These are phyloP conservation scores for Philhelius pedissequus DNA, from an alignment of 2,888 invertebrate genomes.

Conservation along the genomic window DNA sequence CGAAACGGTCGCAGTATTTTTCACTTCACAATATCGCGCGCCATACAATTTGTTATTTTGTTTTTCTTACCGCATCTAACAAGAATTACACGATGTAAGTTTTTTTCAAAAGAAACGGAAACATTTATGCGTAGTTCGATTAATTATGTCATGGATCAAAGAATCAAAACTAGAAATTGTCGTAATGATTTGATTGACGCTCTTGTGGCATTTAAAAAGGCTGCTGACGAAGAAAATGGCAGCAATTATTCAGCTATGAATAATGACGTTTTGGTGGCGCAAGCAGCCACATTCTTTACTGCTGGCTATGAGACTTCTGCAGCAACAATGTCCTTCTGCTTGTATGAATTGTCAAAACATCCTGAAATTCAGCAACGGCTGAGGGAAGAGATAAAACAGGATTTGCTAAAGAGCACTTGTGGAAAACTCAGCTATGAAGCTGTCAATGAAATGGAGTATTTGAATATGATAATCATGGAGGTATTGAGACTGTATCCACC, in stretches of 20 bases:
- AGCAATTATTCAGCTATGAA: slow-evolving; percentile 13
- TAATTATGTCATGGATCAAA: slow-evolving; percentile 74
- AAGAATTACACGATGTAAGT: slow-evolving; percentile 53
- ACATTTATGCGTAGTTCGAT: slow-evolving; percentile 75
- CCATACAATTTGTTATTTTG: slow-evolving; percentile 68
- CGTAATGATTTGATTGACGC: slow-evolving; percentile 79
- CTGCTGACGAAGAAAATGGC: slow-evolving; percentile 30
- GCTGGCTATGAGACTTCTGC: slow-evolving; percentile 78
- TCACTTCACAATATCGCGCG: slow-evolving; percentile 46
- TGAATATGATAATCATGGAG: slow-evolving; percentile 78
- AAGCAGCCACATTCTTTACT: slow-evolving; percentile 76
- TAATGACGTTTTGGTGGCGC: slow-evolving; percentile 74
- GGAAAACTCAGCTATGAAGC: slow-evolving; percentile 78
- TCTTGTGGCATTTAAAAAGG: slow-evolving; percentile 76
- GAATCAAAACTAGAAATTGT: slow-evolving; percentile 70
- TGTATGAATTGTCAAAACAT: slow-evolving; percentile 77
- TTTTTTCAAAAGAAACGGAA: slow-evolving; percentile 67
- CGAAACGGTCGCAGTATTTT: slow-evolving; percentile 68
- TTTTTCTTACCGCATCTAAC: slow-evolving; percentile 71
- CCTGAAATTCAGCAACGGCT: slow-evolving; percentile 77
- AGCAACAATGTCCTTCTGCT: slow-evolving; percentile 78
- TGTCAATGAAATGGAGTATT: slow-evolving; percentile 78
- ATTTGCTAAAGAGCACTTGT: slow-evolving; percentile 72
- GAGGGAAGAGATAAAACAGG: slow-evolving; percentile 77
- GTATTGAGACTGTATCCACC: slow-evolving; percentile 76